phyloP scores from a whole-genome alignment of 2,797 vertebrate species.

The Crossoptilon crossoptilon region DNA sequence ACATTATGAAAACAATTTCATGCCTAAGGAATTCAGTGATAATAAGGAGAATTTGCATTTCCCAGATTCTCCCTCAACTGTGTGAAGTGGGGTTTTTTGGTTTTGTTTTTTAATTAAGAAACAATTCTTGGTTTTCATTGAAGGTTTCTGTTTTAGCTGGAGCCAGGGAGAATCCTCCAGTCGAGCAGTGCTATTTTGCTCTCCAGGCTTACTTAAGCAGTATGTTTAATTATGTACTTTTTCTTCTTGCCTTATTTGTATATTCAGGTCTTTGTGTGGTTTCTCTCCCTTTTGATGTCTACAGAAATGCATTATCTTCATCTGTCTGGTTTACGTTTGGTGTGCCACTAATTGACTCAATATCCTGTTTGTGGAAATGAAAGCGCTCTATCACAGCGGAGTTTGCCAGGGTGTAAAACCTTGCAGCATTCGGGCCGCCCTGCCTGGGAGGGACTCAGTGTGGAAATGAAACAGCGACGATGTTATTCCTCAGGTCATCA shows the following conservation, averaged over 20 bases:
- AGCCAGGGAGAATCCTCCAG: conserved; percentile 32
- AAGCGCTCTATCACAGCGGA: conserved; percentile 17
- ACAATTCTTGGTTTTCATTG: conserved; percentile 14
- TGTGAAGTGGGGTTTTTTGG: background rate
- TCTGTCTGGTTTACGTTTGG: conserved; percentile 72
- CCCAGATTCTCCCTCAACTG: background rate
- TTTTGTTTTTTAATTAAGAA: conserved; percentile 41
- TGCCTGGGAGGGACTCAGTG: background rate
- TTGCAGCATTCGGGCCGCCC: background rate
- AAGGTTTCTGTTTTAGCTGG: background rate
- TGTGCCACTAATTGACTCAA: conserved; percentile 73
- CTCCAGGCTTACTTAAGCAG: conserved; percentile 25
- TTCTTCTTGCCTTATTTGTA: conserved; percentile 13
- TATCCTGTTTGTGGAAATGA: conserved; percentile 70
- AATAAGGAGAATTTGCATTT: conserved; percentile 53
- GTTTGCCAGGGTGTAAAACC: conserved; percentile 59
- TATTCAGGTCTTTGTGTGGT: conserved; percentile 65
- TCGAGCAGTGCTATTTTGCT: conserved; percentile 39
- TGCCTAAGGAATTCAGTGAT: conserved; percentile 1
- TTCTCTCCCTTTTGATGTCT: conserved; percentile 74
- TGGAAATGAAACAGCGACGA: background rate
- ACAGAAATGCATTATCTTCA: conserved; percentile 72
- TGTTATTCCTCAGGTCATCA: conserved; percentile 35
- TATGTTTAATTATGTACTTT: conserved; percentile 38
- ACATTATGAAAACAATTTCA: background rate